Base-by-base conservation (phyloP, 2,888 invertebrate genomes). In the Pediacus dermestoides region DNA sequence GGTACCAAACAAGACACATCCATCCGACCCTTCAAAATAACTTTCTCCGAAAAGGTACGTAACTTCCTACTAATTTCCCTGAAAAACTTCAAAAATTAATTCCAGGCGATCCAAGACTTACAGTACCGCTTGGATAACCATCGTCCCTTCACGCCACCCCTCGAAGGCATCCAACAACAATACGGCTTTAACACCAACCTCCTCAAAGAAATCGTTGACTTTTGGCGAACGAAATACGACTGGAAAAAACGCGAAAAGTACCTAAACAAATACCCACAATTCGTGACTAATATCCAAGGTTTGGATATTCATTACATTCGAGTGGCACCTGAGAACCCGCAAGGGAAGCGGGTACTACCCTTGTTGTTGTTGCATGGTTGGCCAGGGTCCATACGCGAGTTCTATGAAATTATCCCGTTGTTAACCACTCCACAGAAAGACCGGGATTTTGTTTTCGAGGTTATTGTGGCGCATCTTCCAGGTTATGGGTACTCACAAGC, bases 341-440 rank as follows among this genome's bases (percentile, higher is more conserved):
- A 41, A 18, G 48, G 48, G 2, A 21, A 58, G 1, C 61, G 74
- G 55, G 73, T 78, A 1, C 46, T 83, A 1, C 86, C 88, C 0
- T 57, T 89, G 0, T 66, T 88, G 2, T 52, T 93, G 23, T 65
- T 86, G 8, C 92, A 93, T 61, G 93, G 93, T 21, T 93, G 93
- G 92, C 91, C 92, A 0, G 89, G 91, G 1, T 88, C 88, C 0
- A 75, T 90, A 1, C 72, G 81, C 10, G 92, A 93, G 68, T 92
- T 90, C 67, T 83, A 85, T 57, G 80, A 81, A 31, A 66, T 87
- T 0, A 80, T 88, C 30, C 86, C 87, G 0, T 59, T 77, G 23
- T 69, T 89, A 7, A 65, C 63, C 1, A 79, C 75, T 0, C 71
- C 71, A 0, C 67, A 70, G 27, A 54, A 67, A 0, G 75, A 71